Evolutionary conservation across 1,140 invertebrate genomes (phyloP), one percentile per base, ranked within the genome.

Genomic region (Saccostrea glomerata): DNA sequence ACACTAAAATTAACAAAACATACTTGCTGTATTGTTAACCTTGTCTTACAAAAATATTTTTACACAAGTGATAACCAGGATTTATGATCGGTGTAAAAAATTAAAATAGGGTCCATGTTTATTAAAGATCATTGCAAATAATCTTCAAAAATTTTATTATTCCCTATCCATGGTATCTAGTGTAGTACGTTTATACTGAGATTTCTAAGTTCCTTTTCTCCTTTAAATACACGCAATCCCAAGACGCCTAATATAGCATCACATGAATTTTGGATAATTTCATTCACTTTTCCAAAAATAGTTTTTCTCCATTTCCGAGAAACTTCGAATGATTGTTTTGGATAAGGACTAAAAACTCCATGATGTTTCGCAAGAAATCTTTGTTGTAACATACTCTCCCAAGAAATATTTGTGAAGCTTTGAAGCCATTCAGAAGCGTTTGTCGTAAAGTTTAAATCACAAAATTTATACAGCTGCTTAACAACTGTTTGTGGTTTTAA

Each of bases 211-310:
- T 77, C 70, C 9, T 12, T 30, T 17, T 40, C 70, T 77, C 25
- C 70, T 30, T 12, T 36, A 77, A 77, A 77, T 3, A 77, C 70
- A 36, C 70, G 25, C 25, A 30, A 77, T 36, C 70, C 70, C 11
- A 77, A 36, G 2, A 30, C 70, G 13, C 25, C 25, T 30, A 77
- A 77, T 15, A 77, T 25, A 13, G 23, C 13, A 15, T 36, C 11
- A 77, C 70, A 77, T 36, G 70, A 36, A 13, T 77, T 30, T 77
- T 77, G 70, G 15, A 77, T 77, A 12, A 77, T 77, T 77, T 17
- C 70, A 77, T 36, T 77, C 13, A 15, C 23, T 77, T 77, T 77
- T 36, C 36, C 23, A 30, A 36, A 77, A 15, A 77, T 77, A 13
- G 11, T 12, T 30, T 36, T 77, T 77, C 70, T 77, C 70, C 70